Conservation (phyloP, 2,797 vertebrate species). For the Squalus acanthias region DNA sequence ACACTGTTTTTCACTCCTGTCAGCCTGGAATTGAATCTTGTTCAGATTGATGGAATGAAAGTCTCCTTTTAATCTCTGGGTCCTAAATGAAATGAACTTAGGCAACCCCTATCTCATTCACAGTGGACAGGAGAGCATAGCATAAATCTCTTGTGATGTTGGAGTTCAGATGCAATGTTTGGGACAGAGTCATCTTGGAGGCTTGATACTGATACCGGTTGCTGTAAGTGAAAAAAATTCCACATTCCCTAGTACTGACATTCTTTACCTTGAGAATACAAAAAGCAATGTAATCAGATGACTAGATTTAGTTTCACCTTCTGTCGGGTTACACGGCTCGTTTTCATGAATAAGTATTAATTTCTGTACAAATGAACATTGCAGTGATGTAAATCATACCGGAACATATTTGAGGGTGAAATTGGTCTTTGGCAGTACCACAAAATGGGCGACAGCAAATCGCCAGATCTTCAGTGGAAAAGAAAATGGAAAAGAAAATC, state of each 20-base stretch:
- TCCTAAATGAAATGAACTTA: not conserved
- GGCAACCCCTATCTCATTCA: not conserved
- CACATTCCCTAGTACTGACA: not conserved
- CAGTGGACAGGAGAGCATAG: not conserved
- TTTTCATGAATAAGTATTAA: not conserved
- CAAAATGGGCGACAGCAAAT: not conserved
- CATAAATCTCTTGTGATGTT: not conserved
- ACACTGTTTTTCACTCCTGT: not conserved
- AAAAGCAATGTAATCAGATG: not conserved
- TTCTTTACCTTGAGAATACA: not conserved
- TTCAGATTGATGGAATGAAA: conserved; percentile 27
- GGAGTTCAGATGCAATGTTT: not conserved
- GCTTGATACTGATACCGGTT: not conserved
- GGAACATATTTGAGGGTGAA: not conserved
- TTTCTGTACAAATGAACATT: not conserved
- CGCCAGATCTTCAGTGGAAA: not conserved
- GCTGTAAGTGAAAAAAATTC: not conserved
- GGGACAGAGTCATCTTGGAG: not conserved
- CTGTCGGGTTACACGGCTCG: not conserved
- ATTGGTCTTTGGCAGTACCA: not conserved
- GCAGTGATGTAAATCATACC: not conserved
- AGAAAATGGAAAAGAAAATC: not conserved
- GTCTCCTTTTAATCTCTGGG: not conserved
- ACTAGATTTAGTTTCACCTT: not conserved
- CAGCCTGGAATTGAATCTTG: conserved; percentile 16